phyloP scores from a whole-genome alignment of 2,113 vertebrate species.

The Puntigrus tetrazona region DNA sequence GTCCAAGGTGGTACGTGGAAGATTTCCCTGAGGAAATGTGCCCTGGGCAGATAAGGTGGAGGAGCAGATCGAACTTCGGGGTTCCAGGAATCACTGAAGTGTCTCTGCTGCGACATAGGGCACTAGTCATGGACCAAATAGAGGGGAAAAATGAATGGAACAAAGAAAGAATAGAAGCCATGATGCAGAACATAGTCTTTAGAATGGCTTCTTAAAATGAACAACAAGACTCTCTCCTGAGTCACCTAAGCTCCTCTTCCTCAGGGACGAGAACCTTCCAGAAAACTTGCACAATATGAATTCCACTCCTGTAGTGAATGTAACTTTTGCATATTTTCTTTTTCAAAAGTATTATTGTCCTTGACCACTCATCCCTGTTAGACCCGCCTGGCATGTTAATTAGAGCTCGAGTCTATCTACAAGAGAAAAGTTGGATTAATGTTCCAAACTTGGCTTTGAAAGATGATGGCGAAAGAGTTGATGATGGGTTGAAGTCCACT shows the following conservation, averaged over 20 bases:
- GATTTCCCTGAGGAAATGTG: conserved; percentile 57
- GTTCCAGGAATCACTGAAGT: conserved; percentile 36
- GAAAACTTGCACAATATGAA: conserved; percentile 31
- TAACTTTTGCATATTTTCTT: conserved; percentile 13
- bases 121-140: conserved; percentile 10
- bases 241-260: conserved; percentile 36
- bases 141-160: conserved; percentile 28
- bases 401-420: conserved; percentile 34
- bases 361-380: conserved; percentile 47
- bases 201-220: conserved; percentile 46
- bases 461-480: neutral
- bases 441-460: conserved; percentile 24
- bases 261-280: conserved; percentile 33
- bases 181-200: conserved; percentile 50
- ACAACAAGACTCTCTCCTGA: conserved; percentile 44
- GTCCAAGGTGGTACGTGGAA: conserved; percentile 37
- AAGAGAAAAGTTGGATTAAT: conserved; percentile 29
- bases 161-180: conserved; percentile 48
- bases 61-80: conserved; percentile 46
- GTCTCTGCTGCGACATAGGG: conserved; percentile 26
- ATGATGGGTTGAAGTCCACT: neutral
- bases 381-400: conserved; percentile 41
- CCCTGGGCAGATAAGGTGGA: conserved; percentile 53
- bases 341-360: conserved; percentile 39
- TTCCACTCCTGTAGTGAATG: conserved; percentile 21